Evolutionary conservation across 1,140 invertebrate species (phyloP), one percentile per base, ranked within the genome.

Genomic region (Platorchestia sp.): DNA sequence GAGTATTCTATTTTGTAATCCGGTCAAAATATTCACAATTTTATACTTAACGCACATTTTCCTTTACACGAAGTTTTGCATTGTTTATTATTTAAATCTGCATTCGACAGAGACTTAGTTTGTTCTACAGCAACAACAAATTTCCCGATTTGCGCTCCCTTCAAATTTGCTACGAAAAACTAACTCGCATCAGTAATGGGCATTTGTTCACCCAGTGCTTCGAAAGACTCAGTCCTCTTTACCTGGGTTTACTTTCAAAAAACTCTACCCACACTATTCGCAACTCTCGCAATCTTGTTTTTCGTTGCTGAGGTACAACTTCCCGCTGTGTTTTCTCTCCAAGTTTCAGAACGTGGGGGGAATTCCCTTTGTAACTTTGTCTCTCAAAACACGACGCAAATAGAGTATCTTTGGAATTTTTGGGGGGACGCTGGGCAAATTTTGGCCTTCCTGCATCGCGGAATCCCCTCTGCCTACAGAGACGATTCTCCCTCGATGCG

Each of bases 291-390:
- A 19, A 27, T 75, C 59, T 75, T 75, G 1, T 75, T 75, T 75
- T 36, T 27, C 3, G 27, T 27, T 36, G 36, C 59, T 75, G 59
- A 10, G 3, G 59, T 27, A 1, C 27, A 75, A 36, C 59, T 75
- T 36, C 36, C 1, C 14, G 10, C 59, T 36, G 1, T 22, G 27
- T 75, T 75, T 75, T 75, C 10, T 14, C 59, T 36, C 27, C 59
- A 75, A 75, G 59, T 75, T 75, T 75, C 59, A 75, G 59, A 75
- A 36, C 7, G 10, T 36, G 59, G 59, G 27, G 27, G 36, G 59
- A 75, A 75, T 75, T 75, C 59, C 59, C 59, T 75, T 75, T 75
- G 59, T 75, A 36, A 75, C 59, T 75, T 75, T 75, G 59, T 75
- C 27, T 75, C 59, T 27, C 59, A 75, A 75, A 75, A 75, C 59